Conservation (phyloP, 2,113 vertebrate genomes). For the Brienomyrus longianalis region DNA sequence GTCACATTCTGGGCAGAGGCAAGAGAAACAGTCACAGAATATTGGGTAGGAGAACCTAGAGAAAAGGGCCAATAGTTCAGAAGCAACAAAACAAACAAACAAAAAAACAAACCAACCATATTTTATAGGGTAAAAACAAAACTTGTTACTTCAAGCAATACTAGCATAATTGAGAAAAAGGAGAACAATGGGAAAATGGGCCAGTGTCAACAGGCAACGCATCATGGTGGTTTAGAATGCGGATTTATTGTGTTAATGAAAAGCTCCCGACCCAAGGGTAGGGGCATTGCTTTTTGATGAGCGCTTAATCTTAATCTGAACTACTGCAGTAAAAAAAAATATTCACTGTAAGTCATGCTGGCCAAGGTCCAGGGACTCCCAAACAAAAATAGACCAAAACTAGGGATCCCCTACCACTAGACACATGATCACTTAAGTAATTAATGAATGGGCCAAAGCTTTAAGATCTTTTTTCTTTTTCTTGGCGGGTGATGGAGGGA, state of each 20-base stretch:
- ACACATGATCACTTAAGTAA: background rate
- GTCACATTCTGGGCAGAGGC: conserved; percentile 66
- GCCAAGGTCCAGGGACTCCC: background rate
- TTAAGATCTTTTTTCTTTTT: background rate
- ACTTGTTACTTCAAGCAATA: background rate
- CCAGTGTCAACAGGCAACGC: background rate
- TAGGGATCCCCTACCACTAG: background rate
- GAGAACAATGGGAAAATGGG: background rate
- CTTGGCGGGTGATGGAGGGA: background rate
- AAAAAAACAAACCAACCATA: background rate
- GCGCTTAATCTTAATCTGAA: background rate
- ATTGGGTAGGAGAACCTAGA: background rate
- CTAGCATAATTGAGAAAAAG: background rate
- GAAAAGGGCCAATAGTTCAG: background rate
- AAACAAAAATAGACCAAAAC: background rate
- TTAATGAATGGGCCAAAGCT: background rate
- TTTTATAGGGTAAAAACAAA: background rate
- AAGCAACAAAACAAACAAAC: background rate
- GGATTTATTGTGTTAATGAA: background rate
- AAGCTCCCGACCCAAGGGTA: background rate
- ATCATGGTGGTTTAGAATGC: background rate
- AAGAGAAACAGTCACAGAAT: background rate
- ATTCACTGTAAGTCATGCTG: background rate
- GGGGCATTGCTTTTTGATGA: background rate
- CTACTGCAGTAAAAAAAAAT: background rate